Evolutionary conservation across 2,113 vertebrate genomes (phyloP), one percentile per base, ranked within the genome.

Genomic region (Todiramphus chloris): DNA sequence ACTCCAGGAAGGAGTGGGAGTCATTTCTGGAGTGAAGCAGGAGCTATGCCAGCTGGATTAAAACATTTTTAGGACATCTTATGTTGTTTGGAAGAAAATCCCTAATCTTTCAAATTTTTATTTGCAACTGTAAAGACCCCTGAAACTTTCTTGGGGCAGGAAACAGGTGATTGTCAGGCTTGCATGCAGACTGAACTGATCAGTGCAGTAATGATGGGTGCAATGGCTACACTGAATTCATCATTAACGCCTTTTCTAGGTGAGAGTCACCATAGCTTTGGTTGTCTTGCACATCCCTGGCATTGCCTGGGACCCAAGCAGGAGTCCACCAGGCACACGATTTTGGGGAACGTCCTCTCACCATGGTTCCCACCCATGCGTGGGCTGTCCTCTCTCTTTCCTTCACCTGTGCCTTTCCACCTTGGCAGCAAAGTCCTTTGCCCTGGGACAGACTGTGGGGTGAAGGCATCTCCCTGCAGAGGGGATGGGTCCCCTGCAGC

Each of bases 331-430:
- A 44, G 12, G n/a, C 17, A 30, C 0, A 0, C n/a, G 16, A 16
- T 46, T 62, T 25, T 3, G 9, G 33, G 25, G 19, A 35, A 18
- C 1, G 2, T 51, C 19, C 6, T 31, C 23, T 14, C 11, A 2
- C 31, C 2, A 0, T 25, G 21, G 15, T 39, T 79, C n/a, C 62
- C 20, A 39, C 63, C 19, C 41, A 0, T 5, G 10, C 1, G 0
- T 23, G 16, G 25, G 69, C 21, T 1, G 0, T 21, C 5, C 4
- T 41, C 28, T 82, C 27, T 74, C 31, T 23, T 7, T 60, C 28
- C 50, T 68, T 77, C 3, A 2, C 13, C 41, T 9, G 0, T 7
- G 19, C 18, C 37, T 73, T 69, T 62, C 59, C 1, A 0, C 63
- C 30, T n/a, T 11, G 51, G 28, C 41, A 78, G 33, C n/a, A 89